These are phyloP conservation scores for Thelaira solivaga DNA, from an alignment of 2,888 invertebrate species.

Conservation along the genomic window DNA sequence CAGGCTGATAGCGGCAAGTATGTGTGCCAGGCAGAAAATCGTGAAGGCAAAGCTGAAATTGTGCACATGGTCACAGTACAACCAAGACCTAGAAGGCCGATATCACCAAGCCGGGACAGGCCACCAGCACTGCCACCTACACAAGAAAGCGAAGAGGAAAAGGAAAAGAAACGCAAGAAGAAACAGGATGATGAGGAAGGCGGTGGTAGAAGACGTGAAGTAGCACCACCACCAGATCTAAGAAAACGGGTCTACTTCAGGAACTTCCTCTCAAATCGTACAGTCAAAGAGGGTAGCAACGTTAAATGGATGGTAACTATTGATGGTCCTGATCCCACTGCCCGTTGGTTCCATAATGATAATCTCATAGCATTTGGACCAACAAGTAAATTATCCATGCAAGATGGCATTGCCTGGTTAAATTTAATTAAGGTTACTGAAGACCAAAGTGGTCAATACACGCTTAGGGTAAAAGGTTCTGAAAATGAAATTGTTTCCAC, in stretches of 20 bases:
- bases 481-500: conserved; percentile 84
- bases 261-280: conserved; percentile 86
- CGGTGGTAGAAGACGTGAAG: conserved; percentile 71
- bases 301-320: conserved; percentile 89
- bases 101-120: conserved; percentile 70
- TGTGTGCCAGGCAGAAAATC: conserved; percentile 83
- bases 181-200: conserved; percentile 69
- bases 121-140: conserved; percentile 69
- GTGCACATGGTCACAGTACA: conserved; percentile 84
- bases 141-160: conserved; percentile 67
- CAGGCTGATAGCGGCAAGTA: conserved; percentile 79
- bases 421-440: conserved; percentile 84
- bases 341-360: conserved; percentile 86
- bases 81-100: conserved; percentile 77
- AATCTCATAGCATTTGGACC: conserved; percentile 79
- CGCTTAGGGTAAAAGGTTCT: conserved; percentile 85
- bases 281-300: conserved; percentile 84
- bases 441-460: conserved; percentile 87
- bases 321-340: conserved; percentile 83
- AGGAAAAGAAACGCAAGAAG: conserved; percentile 70
- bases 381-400: conserved; percentile 81
- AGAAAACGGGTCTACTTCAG: conserved; percentile 80
- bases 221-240: conserved; percentile 77
- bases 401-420: conserved; percentile 85
- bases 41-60: conserved; percentile 85